Conservation (phyloP, 2,888 invertebrate species). For the Yponomeuta malinellus region DNA sequence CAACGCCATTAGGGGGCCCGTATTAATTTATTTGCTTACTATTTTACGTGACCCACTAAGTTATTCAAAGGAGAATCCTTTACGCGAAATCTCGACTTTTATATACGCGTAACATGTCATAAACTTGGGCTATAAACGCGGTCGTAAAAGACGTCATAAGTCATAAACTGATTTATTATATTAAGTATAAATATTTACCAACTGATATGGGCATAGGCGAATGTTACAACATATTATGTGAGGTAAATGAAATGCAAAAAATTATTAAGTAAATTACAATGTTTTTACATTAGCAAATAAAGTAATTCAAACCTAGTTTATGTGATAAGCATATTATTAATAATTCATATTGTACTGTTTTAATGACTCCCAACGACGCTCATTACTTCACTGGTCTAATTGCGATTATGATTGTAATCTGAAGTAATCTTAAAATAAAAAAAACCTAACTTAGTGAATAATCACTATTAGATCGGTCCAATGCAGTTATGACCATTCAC, state of each 20-base stretch:
- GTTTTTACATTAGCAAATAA: too few species aligned
- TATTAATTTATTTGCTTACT: conserved; percentile 18
- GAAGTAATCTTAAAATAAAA: too few species aligned
- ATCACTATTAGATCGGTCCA: too few species aligned
- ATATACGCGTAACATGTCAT: conserved; percentile 65
- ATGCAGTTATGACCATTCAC: too few species aligned
- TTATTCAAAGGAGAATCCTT: conserved; percentile 61
- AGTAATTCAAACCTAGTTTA: too few species aligned
- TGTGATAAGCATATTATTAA: too few species aligned
- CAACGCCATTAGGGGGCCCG: background rate
- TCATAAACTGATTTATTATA: conserved; percentile 41
- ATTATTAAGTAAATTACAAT: too few species aligned
- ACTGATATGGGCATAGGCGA: background rate
- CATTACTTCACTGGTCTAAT: too few species aligned
- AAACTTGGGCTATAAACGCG: conserved; percentile 55
- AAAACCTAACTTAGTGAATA: too few species aligned
- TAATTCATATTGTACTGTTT: too few species aligned
- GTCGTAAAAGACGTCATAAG: conserved; percentile 54
- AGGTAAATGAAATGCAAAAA: background rate
- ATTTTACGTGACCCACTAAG: conserved; percentile 43
- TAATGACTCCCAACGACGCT: too few species aligned
- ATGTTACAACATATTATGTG: background rate
- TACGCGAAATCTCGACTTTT: conserved; percentile 68
- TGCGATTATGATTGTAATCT: too few species aligned
- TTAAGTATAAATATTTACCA: conserved; percentile 57